A percentile compares a stretch with the other conserved stretches of the same genome.
Evolutionary conservation across 1,140 invertebrate genomes (phyloP).

Genomic region (Hormaphis cornu): DNA sequence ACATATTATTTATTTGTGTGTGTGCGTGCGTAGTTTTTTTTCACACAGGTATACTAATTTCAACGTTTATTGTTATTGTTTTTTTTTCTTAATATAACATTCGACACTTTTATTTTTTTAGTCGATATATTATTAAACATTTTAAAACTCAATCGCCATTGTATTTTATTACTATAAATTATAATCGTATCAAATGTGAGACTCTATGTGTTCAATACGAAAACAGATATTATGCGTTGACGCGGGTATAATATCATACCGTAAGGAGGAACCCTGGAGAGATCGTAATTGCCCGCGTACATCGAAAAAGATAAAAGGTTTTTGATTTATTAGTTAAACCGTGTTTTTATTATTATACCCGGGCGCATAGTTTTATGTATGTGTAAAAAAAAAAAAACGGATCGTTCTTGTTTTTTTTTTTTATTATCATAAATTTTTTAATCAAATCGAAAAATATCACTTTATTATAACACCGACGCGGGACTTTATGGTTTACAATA

Average conservation of each 20-base stretch:
- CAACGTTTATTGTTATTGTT: not conserved
- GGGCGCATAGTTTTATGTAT: not conserved
- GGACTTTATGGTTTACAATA: too few relatives aligned
- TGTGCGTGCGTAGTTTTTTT: not conserved
- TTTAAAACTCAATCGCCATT: not conserved
- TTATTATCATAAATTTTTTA: slow-evolving; percentile 20
- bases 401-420: slow-evolving; percentile 13
- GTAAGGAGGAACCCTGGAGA: slow-evolving; percentile 25
- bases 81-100: not conserved
- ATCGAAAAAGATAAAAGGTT: slow-evolving; percentile 29
- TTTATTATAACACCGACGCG: not conserved
- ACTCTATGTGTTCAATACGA: slow-evolving; percentile 11
- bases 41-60: not conserved
- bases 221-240: slow-evolving; percentile 16
- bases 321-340: slow-evolving; percentile 26
- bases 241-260: slow-evolving; percentile 19
- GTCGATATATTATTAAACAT: not conserved
- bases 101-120: not conserved
- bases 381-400: slow-evolving; percentile 5
- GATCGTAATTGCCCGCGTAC: slow-evolving; percentile 21
- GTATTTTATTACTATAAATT: slow-evolving; percentile 17
- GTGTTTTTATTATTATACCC: slow-evolving; percentile 20
- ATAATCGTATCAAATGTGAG: slow-evolving; percentile 23
- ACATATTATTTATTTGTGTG: too few relatives aligned
- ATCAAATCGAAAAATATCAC: slow-evolving; percentile 21